These are phyloP conservation scores for Brachyopa scutellaris DNA, from an alignment of 2,888 invertebrate genomes.

Conservation along the genomic window DNA sequence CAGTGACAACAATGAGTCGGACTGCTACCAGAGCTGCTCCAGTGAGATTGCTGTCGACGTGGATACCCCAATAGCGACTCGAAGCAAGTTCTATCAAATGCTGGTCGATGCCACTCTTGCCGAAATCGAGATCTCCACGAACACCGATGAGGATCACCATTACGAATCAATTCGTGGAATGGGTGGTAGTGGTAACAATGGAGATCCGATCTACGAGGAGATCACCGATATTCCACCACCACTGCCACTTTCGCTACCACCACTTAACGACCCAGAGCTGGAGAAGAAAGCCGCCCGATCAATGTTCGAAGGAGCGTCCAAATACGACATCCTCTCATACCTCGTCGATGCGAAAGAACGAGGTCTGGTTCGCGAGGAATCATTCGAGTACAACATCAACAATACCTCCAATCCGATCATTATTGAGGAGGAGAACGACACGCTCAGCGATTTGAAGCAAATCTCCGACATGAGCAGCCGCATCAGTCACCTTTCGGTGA, in stretches of 20 bases:
- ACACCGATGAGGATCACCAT: constrained; percentile 86
- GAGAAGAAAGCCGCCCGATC: constrained; percentile 86
- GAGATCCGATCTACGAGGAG: constrained; percentile 91
- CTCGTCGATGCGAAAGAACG: constrained; percentile 93
- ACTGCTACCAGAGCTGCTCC: constrained; percentile 88
- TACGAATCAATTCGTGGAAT: constrained; percentile 86
- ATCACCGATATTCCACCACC: constrained; percentile 90
- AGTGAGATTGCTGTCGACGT: constrained; percentile 85
- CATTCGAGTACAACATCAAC: constrained; percentile 86
- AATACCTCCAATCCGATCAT: constrained; percentile 83
- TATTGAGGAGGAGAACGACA: constrained; percentile 84
- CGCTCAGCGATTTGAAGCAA: constrained; percentile 82
- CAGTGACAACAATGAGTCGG: constrained; percentile 84
- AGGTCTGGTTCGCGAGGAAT: constrained; percentile 87
- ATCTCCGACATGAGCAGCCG: constrained; percentile 85
- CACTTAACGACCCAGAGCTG: constrained; percentile 87
- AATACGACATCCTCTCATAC: constrained; percentile 94
- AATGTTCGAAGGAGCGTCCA: constrained; percentile 91
- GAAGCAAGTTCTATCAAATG: constrained; percentile 89
- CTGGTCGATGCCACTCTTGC: constrained; percentile 87
- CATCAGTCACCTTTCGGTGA: constrained; percentile 89
- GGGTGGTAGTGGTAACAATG: constrained; percentile 75
- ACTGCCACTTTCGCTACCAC: constrained; percentile 90
- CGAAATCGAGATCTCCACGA: constrained; percentile 86
- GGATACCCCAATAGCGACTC: constrained; percentile 80